Evolutionary conservation across 92 coral and sea anemone genomes (phyloP), one percentile per base, ranked within the genome.

Genomic region (Phenganax stokvisi): DNA sequence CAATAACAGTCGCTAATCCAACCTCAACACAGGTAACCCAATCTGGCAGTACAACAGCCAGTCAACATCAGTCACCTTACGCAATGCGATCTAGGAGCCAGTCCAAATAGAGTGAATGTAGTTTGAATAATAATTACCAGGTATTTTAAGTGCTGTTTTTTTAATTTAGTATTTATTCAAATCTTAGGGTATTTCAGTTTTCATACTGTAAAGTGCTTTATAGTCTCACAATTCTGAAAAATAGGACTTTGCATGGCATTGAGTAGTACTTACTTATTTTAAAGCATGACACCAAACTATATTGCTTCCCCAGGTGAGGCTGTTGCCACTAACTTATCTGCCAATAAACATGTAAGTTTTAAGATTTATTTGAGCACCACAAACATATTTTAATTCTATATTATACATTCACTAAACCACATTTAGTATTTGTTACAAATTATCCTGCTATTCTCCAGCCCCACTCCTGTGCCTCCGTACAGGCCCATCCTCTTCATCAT

Each of bases 31-130:
- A 76, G 66, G 75, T 72, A 6, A 74, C 81, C 16, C 89, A 87
- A 64, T 62, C 86, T 13, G 63, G 66, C 9, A 75, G 79, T 67
- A 52, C 80, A 0, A 64, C 88, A 6, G 59, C 87, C 64, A 87
- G 80, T 20, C 89, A 83, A 76, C 82, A 76, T 25, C 84, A 93
- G 82, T 75, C 97, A 20, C 93, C 97, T 12, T 93, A 93, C 64
- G 85, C 93, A 51, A 93, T 93, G 98, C 87, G 98, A 71, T 90
- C 89, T 65, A 90, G 98, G 82, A 93, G 91, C 71, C 97, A 91
- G 67, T 92, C 92, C 56, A 91, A 92, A 56, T 92, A 92, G 81
- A 29, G 11, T 15, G 31, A 65, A 51, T 75, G 12, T 75, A 73
- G 37, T 73, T 53, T 73, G 77, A 56, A 51, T 16, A 0, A 16